Conservation (phyloP, 2,888 invertebrate species). For the Oscheius myriophilus region DNA sequence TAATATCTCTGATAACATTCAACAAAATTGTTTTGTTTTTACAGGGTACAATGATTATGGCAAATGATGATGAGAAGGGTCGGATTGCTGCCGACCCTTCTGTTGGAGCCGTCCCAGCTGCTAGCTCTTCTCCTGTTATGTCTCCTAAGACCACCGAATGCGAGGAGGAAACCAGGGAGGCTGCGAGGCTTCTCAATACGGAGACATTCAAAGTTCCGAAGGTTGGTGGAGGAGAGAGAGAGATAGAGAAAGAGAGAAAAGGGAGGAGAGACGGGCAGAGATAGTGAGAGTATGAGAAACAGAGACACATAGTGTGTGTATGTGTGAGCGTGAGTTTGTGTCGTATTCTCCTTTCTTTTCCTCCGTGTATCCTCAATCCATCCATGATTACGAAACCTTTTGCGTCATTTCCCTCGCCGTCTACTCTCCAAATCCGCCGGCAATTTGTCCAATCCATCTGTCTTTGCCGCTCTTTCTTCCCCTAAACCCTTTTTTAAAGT, state of each 20-base stretch:
- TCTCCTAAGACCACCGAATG: slow-evolving; percentile 26
- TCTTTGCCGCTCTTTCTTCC: too few relatives aligned
- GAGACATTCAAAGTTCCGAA: slow-evolving; percentile 1
- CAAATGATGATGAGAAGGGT: slow-evolving; percentile 31
- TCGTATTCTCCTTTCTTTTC: too few relatives aligned
- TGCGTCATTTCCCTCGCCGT: background rate
- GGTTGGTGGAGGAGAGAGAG: background rate
- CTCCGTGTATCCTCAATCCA: too few relatives aligned
- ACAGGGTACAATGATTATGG: slow-evolving; percentile 27
- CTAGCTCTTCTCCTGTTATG: slow-evolving; percentile 17
- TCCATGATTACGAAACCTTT: too few relatives aligned
- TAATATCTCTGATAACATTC: too few relatives aligned
- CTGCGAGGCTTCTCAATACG: slow-evolving; percentile 28
- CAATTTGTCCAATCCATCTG: too few relatives aligned
- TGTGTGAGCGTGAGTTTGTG: too few relatives aligned
- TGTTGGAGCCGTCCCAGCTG: slow-evolving; percentile 29
- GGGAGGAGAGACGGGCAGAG: background rate
- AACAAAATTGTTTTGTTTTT: too few relatives aligned
- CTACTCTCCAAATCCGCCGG: background rate
- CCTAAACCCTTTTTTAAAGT: too few relatives aligned
- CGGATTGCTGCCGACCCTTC: slow-evolving; percentile 24
- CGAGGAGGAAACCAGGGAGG: slow-evolving; percentile 32
- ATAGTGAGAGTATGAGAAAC: too few relatives aligned
- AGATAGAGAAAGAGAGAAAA: background rate
- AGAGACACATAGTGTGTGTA: too few relatives aligned